A percentile compares a stretch with the other conserved stretches of the same genome.
Conservation (phyloP, 2,797 vertebrate species). For the Sebastes glaucus region DNA sequence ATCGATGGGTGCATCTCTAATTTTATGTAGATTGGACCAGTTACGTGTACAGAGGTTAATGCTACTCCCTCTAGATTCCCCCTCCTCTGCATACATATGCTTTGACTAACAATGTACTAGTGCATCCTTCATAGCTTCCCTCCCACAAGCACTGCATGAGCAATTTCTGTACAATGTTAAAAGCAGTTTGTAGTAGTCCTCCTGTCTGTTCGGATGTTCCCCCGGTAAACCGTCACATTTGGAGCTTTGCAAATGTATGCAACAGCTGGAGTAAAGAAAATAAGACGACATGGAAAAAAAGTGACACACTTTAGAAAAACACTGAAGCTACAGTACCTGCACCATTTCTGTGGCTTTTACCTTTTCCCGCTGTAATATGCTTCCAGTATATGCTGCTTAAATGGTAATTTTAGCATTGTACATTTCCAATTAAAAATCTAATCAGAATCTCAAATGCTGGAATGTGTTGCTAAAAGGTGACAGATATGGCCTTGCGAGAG, state of each 20-base stretch:
- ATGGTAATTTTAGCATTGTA: background rate
- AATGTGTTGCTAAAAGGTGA: background rate
- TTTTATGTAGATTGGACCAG: background rate
- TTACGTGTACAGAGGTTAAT: background rate
- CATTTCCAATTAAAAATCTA: background rate
- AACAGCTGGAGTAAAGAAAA: conserved; percentile 10
- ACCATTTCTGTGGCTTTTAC: background rate
- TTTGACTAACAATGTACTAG: background rate
- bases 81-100: conserved; percentile 8
- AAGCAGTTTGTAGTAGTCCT: background rate
- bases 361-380: background rate
- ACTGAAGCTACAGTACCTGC: background rate
- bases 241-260: background rate
- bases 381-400: background rate
- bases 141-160: background rate
- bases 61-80: background rate
- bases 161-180: background rate
- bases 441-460: background rate
- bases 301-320: background rate
- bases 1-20: background rate
- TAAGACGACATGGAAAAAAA: background rate
- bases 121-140: conserved; percentile 15
- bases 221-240: background rate
- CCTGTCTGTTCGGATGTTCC: background rate
- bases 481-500: background rate